Evolutionary conservation across 1,140 invertebrate genomes (phyloP).

Genomic region (Hycleus phaleratus): DNA sequence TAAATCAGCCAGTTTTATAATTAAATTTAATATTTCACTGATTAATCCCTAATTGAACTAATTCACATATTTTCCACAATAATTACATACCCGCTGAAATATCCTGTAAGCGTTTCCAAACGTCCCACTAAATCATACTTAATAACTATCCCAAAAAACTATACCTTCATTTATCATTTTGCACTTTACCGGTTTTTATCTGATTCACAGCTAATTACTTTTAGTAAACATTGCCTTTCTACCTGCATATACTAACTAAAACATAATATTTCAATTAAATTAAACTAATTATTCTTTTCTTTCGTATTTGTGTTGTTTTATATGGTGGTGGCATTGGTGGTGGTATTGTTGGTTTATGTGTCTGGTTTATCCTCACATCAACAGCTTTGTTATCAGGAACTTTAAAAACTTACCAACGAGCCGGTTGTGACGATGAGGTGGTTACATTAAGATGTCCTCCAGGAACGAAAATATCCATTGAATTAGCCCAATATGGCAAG

Average conservation of each 20-base stretch:
- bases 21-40: slow-evolving; percentile 1
- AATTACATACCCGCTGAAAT: slow-evolving; percentile 9
- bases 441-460: slow-evolving; percentile 76
- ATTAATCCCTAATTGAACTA: slow-evolving; percentile 3
- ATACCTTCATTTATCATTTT: slow-evolving; percentile 12
- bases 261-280: not conserved
- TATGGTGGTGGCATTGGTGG: not conserved
- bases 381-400: slow-evolving; percentile 80
- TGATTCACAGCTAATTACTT: slow-evolving; percentile 1
- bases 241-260: not conserved
- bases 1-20: slow-evolving; percentile 3
- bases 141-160: slow-evolving; percentile 10
- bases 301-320: not conserved
- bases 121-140: slow-evolving; percentile 8
- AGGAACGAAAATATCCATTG: slow-evolving; percentile 80
- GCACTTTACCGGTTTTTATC: slow-evolving; percentile 2
- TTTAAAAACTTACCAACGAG: slow-evolving; percentile 77
- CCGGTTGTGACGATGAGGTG: slow-evolving; percentile 78
- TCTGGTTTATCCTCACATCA: slow-evolving; percentile 23
- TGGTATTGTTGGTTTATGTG: slow-evolving; percentile 9
- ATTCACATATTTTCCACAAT: slow-evolving; percentile 9
- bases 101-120: slow-evolving; percentile 11
- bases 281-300: not conserved
- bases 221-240: not conserved
- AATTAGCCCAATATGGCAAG: slow-evolving; percentile 63